Conservation (phyloP, 2,888 invertebrate species). For the Sthenelais limicola region DNA sequence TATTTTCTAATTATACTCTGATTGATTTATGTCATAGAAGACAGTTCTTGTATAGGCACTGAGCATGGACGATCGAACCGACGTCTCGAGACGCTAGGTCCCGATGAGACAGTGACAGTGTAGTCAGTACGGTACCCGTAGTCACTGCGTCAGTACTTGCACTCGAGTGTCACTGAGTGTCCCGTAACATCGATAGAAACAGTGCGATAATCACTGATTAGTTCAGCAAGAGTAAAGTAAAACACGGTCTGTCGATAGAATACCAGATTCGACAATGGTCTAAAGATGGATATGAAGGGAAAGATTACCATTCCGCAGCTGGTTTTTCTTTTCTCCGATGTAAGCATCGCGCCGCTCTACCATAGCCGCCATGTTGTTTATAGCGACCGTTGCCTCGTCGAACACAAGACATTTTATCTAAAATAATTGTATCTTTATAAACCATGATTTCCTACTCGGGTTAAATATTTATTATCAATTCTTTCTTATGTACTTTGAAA, state of each 20-base stretch:
- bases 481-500: too few species aligned
- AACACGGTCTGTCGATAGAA: background rate
- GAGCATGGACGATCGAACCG: too few species aligned
- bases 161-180: background rate
- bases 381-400: slow-evolving; percentile 30
- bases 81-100: too few species aligned
- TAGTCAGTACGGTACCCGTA: too few species aligned
- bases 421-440: too few species aligned
- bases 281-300: background rate
- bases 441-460: too few species aligned
- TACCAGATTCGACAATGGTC: background rate
- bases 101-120: too few species aligned
- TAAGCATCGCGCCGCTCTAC: slow-evolving; percentile 44
- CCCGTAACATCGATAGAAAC: background rate
- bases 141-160: background rate
- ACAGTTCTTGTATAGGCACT: too few species aligned
- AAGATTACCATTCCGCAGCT: slow-evolving; percentile 46
- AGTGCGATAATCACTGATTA: background rate
- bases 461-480: too few species aligned
- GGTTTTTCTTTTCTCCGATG: slow-evolving; percentile 47
- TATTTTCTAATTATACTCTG: too few species aligned
- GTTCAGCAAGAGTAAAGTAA: background rate
- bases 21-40: too few species aligned
- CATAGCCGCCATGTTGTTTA: slow-evolving; percentile 50
- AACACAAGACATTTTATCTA: too few species aligned